These are phyloP conservation scores for Parnassius smintheus DNA, from an alignment of 2,888 invertebrate species.

Conservation along the genomic window DNA sequence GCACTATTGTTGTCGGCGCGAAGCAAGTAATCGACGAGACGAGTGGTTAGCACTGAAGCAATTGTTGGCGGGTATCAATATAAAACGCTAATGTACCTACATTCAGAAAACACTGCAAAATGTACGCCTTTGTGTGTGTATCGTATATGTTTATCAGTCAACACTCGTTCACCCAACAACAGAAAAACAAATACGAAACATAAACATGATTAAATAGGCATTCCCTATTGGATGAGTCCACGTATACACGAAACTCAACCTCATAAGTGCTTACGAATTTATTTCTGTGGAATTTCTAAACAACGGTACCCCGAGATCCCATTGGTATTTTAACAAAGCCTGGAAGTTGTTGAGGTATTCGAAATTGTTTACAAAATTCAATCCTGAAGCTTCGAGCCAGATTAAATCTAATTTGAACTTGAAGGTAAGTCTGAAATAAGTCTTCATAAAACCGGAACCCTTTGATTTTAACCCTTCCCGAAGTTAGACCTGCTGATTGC, in stretches of 20 bases:
- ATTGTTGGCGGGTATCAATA: conserved; percentile 19
- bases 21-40: conserved; percentile 32
- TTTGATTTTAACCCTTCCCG: conserved; percentile 78
- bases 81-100: not conserved
- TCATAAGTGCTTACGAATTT: conserved; percentile 69
- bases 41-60: conserved; percentile 24
- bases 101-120: not conserved
- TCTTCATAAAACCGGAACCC: conserved; percentile 81
- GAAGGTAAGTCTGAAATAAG: conserved; percentile 81
- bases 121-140: no score
- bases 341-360: conserved; percentile 78
- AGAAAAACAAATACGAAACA: conserved; percentile 35
- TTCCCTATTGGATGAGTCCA: conserved; percentile 49
- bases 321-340: conserved; percentile 79
- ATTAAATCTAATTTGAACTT: conserved; percentile 82
- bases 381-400: conserved; percentile 79
- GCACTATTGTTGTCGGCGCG: conserved; percentile 44
- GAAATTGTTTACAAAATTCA: conserved; percentile 82
- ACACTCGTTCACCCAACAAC: not conserved
- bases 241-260: conserved; percentile 64
- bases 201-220: conserved; percentile 64
- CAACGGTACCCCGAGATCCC: conserved; percentile 73
- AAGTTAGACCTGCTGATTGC: conserved; percentile 77
- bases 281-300: conserved; percentile 77
- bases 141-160: not conserved